Conservation (phyloP, 2,797 vertebrate genomes). For the Poecilia velifera region DNA sequence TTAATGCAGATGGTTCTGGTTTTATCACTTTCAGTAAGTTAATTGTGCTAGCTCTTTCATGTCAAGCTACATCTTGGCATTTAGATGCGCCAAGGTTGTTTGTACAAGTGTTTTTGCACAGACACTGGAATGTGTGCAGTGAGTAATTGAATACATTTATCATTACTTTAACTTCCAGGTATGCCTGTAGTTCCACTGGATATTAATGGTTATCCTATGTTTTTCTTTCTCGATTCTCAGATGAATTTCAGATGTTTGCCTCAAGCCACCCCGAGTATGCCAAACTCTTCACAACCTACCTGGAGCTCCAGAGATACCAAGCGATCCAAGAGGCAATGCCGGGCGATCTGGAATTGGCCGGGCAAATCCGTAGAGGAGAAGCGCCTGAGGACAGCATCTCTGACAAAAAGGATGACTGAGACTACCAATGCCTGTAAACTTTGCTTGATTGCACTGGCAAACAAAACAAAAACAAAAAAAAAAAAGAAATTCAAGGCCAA, state of each 20-base stretch:
- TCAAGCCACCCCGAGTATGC: conserved; percentile 91
- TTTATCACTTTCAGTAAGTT: conserved; percentile 91
- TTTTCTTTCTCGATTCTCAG: conserved; percentile 67
- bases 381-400: conserved; percentile 81
- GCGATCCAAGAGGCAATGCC: conserved; percentile 76
- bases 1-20: conserved; percentile 86
- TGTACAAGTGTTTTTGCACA: neutral
- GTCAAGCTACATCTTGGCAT: neutral
- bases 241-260: conserved; percentile 90
- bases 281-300: conserved; percentile 94
- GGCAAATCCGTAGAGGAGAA: conserved; percentile 58
- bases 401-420: conserved; percentile 95
- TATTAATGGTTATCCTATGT: neutral
- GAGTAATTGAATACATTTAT: neutral
- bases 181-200: neutral
- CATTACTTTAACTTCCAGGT: neutral
- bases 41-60: neutral
- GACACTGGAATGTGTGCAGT: conserved; percentile 1
- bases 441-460: conserved; percentile 11
- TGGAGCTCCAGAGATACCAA: conserved; percentile 93
- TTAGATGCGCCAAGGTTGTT: neutral
- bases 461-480: neutral
- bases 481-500: neutral
- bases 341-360: conserved; percentile 55
- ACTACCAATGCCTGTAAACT: neutral